phyloP scores from a whole-genome alignment of 2,888 invertebrate genomes.

The Eulithis prunata region DNA sequence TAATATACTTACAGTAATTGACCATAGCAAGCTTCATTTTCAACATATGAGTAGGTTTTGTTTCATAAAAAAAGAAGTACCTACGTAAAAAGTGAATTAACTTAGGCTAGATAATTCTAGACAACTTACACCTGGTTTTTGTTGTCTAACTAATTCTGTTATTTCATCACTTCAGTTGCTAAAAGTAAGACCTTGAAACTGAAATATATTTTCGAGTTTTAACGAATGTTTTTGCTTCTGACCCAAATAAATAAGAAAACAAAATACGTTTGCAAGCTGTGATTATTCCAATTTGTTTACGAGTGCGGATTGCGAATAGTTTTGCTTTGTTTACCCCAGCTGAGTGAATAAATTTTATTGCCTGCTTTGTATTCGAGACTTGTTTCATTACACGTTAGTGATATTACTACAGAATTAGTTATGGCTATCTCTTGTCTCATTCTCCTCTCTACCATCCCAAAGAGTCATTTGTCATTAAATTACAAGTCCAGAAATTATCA shows the following conservation, averaged over 20 bases:
- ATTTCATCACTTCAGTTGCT: too few species aligned
- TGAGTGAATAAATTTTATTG: slow-evolving; percentile 56
- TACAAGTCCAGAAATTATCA: neutral
- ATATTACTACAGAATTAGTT: slow-evolving; percentile 29
- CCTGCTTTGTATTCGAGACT: slow-evolving; percentile 56
- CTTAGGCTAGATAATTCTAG: too few species aligned
- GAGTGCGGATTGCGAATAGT: slow-evolving; percentile 45
- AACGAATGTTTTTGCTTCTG: slow-evolving; percentile 6
- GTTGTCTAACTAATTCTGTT: too few species aligned
- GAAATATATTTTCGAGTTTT: too few species aligned
- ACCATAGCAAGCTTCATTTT: too few species aligned
- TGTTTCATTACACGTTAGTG: slow-evolving; percentile 40
- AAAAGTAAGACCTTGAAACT: too few species aligned
- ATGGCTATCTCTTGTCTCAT: neutral
- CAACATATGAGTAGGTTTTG: too few species aligned
- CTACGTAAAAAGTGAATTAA: too few species aligned
- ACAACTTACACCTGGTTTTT: too few species aligned
- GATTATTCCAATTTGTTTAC: slow-evolving; percentile 37
- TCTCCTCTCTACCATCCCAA: neutral
- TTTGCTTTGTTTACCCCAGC: slow-evolving; percentile 53
- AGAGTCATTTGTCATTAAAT: neutral
- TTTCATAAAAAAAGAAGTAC: too few species aligned
- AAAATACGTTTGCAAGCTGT: slow-evolving; percentile 15
- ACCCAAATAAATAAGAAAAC: slow-evolving; percentile 27
- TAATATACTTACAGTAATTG: too few species aligned